Conservation (phyloP, 2,888 invertebrate genomes). For the Cryptus viduatorius region DNA sequence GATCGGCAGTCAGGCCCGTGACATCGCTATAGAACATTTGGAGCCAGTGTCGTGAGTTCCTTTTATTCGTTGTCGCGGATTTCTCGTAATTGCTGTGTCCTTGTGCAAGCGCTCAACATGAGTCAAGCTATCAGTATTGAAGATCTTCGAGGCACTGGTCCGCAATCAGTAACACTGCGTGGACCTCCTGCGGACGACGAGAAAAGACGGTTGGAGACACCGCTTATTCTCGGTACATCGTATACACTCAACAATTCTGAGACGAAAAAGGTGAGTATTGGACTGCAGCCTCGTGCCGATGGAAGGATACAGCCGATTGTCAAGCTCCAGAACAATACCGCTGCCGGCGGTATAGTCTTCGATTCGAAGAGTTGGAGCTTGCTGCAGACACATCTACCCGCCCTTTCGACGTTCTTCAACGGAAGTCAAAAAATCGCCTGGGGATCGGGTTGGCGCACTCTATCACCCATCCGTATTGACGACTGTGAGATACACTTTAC, state of each 20-base stretch:
- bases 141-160: neutral
- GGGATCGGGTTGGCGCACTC: slow-evolving; percentile 1
- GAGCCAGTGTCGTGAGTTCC: too few species aligned
- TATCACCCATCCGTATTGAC: neutral
- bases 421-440: neutral
- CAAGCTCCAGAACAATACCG: slow-evolving; percentile 21
- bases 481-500: neutral
- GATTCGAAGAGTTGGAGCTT: neutral
- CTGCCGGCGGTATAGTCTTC: slow-evolving; percentile 14
- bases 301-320: neutral
- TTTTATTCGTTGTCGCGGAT: too few species aligned
- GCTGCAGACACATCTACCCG: neutral
- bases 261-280: slow-evolving; percentile 8
- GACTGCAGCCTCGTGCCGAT: neutral
- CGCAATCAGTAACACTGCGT: neutral
- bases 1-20: too few species aligned
- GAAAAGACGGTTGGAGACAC: slow-evolving; percentile 12
- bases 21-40: too few species aligned
- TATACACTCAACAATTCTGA: slow-evolving; percentile 15
- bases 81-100: too few species aligned
- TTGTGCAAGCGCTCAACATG: neutral
- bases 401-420: neutral
- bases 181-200: neutral
- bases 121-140: neutral
- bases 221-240: neutral